Evolutionary conservation across 53 echinoderm and acorn worm species (phyloP).

Genomic region (Zoroaster sp.): DNA sequence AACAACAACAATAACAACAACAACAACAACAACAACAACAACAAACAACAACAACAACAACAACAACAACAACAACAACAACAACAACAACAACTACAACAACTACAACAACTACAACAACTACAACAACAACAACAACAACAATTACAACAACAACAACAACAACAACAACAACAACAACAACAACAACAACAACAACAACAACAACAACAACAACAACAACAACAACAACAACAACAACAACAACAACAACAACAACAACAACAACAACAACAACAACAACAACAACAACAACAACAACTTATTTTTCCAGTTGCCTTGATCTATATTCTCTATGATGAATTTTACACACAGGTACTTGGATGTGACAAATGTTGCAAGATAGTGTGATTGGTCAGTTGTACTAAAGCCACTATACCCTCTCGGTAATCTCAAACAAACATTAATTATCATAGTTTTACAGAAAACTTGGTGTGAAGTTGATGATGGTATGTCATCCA

Average conservation of each 20-base stretch:
- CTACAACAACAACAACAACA: neutral
- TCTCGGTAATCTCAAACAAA: too few species aligned
- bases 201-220: neutral
- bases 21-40: neutral
- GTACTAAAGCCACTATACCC: too few species aligned
- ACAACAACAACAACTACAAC: neutral
- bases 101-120: neutral
- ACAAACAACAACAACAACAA: too few species aligned
- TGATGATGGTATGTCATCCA: too few species aligned
- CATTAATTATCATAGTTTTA: too few species aligned
- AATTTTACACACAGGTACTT: too few species aligned
- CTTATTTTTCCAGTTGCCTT: neutral
- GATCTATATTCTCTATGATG: too few species aligned
- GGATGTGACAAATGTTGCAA: too few species aligned
- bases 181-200: neutral
- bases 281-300: neutral
- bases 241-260: neutral
- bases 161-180: neutral
- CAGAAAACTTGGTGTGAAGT: too few species aligned
- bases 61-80: neutral
- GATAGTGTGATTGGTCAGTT: too few species aligned
- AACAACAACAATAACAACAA: neutral
- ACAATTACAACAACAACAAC: neutral
- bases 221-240: neutral
- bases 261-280: neutral